These are phyloP conservation scores for Scaptomyza caliginosa DNA, from an alignment of 2,888 invertebrate genomes.

Conservation along the genomic window DNA sequence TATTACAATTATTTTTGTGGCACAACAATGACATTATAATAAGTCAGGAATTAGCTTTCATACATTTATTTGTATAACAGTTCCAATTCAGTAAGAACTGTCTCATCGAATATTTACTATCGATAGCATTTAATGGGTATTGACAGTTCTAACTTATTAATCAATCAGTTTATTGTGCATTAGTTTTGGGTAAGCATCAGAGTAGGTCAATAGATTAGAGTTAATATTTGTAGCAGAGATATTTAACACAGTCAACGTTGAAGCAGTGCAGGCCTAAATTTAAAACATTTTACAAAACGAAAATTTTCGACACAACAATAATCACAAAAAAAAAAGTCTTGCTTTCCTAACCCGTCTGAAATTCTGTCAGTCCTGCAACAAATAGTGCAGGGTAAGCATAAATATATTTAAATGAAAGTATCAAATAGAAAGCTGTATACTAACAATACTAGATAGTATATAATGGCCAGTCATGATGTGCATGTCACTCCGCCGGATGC, in stretches of 20 bases:
- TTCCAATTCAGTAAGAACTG: too few relatives aligned
- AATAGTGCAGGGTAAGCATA: conserved; percentile 56
- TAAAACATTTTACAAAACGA: conserved; percentile 33
- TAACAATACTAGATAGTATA: conserved; percentile 25
- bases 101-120: not conserved
- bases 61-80: too few relatives aligned
- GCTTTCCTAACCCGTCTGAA: conserved; percentile 28
- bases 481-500: conserved; percentile 40
- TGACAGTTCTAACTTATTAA: not conserved
- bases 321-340: conserved; percentile 31
- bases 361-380: conserved; percentile 51
- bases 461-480: conserved; percentile 61
- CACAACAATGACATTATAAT: too few relatives aligned
- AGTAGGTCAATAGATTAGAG: conserved; percentile 10
- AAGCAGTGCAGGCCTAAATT: conserved; percentile 51
- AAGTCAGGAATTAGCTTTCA: too few relatives aligned
- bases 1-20: not conserved
- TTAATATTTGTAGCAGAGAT: conserved; percentile 2
- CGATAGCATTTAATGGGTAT: not conserved
- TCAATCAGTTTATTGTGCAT: conserved; percentile 1
- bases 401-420: not conserved
- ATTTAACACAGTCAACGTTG: conserved; percentile 18
- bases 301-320: conserved; percentile 43
- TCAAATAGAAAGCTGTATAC: not conserved
- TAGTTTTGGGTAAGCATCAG: not conserved